Percentiles rank a stretch among this genome's conserved stretches.
Conservation (phyloP, 2,113 vertebrate species). For the Leucopsar rothschildi region DNA sequence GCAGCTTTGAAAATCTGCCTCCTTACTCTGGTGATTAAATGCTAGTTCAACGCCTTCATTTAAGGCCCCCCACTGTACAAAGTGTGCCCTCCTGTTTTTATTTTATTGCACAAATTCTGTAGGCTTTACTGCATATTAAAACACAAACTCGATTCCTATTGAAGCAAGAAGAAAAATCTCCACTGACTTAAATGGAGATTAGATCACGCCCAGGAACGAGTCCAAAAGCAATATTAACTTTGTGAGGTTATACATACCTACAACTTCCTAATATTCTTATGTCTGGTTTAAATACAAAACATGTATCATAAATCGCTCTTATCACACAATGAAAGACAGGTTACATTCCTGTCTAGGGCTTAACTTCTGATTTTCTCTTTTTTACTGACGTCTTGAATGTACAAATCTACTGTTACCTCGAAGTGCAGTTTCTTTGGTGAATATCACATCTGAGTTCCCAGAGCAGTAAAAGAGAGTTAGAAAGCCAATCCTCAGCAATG, state of each 20-base stretch:
- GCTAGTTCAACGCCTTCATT: background rate
- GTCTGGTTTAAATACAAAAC: background rate
- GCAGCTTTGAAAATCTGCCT: constrained; percentile 13
- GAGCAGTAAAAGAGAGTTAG: background rate
- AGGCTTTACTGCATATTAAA: constrained; percentile 22
- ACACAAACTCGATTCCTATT: background rate
- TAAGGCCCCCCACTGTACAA: background rate
- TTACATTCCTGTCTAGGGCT: background rate
- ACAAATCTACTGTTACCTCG: background rate
- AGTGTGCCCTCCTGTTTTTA: constrained; percentile 7
- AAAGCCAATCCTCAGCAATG: background rate
- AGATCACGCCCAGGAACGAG: background rate
- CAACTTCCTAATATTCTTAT: background rate
- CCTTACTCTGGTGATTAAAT: constrained; percentile 34
- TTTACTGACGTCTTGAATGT: background rate
- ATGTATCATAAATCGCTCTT: background rate
- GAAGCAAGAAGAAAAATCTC: background rate
- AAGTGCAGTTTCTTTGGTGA: background rate
- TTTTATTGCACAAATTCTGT: constrained; percentile 18
- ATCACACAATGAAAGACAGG: background rate
- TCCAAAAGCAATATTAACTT: constrained; percentile 53
- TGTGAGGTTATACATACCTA: background rate
- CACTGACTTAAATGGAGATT: background rate
- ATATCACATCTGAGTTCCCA: background rate
- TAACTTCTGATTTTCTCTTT: background rate